phyloP scores from a whole-genome alignment of 2,113 vertebrate species.

The Microcebus lehilahytsara region DNA sequence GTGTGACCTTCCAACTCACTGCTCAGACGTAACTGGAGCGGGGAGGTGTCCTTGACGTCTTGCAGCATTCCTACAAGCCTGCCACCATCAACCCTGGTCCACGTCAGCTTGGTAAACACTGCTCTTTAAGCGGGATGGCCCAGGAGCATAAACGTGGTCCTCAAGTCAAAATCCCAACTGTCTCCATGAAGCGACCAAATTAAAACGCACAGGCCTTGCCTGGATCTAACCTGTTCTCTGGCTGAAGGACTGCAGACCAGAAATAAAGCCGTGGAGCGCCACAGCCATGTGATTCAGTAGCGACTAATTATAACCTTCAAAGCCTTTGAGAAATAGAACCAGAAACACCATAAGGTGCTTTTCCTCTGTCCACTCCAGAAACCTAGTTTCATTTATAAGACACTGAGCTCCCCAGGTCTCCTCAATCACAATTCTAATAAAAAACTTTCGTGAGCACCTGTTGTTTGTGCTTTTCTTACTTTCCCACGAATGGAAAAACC shows the following conservation, averaged over 20 bases:
- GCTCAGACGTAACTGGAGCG: not conserved
- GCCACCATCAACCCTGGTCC: not conserved
- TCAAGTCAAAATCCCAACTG: constrained; percentile 33
- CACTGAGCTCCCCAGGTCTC: constrained; percentile 43
- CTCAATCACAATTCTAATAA: constrained; percentile 21
- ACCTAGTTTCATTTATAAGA: constrained; percentile 65
- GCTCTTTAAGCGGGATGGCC: not conserved
- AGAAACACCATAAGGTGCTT: constrained; percentile 66
- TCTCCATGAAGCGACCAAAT: constrained; percentile 1
- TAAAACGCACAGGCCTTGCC: constrained; percentile 40
- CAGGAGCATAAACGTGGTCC: not conserved
- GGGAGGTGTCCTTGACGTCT: not conserved
- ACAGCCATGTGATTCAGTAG: constrained; percentile 51
- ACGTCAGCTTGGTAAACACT: not conserved
- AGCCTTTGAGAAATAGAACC: constrained; percentile 77
- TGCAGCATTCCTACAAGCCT: not conserved
- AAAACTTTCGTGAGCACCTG: constrained; percentile 6
- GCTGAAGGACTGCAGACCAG: constrained; percentile 53
- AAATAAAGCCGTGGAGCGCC: constrained; percentile 74
- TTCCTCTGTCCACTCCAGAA: constrained; percentile 71
- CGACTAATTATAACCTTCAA: constrained; percentile 77
- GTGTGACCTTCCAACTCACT: not conserved
- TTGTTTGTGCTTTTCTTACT: constrained; percentile 1
- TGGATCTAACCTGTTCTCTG: constrained; percentile 40
- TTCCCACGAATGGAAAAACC: not conserved